A percentile compares a stretch with the other conserved stretches of the same genome.
phyloP scores from a whole-genome alignment of 2,797 vertebrate species.

The Sebastes miniatus region DNA sequence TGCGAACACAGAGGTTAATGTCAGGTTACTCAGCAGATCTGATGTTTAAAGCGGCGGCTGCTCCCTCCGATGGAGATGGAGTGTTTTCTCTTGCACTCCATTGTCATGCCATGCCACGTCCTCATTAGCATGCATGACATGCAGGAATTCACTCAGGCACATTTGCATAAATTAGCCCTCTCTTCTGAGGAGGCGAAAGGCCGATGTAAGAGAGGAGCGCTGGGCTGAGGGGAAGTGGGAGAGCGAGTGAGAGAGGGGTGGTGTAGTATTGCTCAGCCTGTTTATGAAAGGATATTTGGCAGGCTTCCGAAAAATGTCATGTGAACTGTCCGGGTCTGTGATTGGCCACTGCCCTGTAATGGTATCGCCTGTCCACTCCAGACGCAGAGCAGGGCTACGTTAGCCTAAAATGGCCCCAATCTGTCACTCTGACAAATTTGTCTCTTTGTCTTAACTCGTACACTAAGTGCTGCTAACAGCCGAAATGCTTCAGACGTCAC shows the following conservation, averaged over 20 bases:
- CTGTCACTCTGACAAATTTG: slow-evolving; percentile 91
- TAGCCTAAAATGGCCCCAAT: slow-evolving; percentile 89
- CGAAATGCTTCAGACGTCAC: slow-evolving; percentile 88
- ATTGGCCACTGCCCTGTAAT: slow-evolving; percentile 86
- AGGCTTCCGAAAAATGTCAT: slow-evolving; percentile 55
- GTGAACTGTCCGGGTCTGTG: slow-evolving; percentile 78
- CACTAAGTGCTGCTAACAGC: slow-evolving; percentile 89
- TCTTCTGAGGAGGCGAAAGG: slow-evolving; percentile 54
- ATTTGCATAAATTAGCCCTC: slow-evolving; percentile 78
- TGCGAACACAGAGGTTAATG: slow-evolving; percentile 51
- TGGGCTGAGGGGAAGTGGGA: not conserved
- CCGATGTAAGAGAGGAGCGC: slow-evolving; percentile 38
- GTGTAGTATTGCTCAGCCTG: slow-evolving; percentile 54
- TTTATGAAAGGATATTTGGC: slow-evolving; percentile 65
- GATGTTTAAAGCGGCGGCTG: slow-evolving; percentile 28
- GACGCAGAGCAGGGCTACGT: slow-evolving; percentile 82
- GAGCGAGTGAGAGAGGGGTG: not conserved
- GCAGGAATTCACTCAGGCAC: slow-evolving; percentile 68
- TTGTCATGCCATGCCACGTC: slow-evolving; percentile 60
- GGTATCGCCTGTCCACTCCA: slow-evolving; percentile 80
- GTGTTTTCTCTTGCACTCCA: slow-evolving; percentile 34
- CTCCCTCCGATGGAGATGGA: slow-evolving; percentile 35
- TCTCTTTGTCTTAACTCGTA: slow-evolving; percentile 88
- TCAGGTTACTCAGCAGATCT: slow-evolving; percentile 79
- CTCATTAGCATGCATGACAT: slow-evolving; percentile 81